Evolutionary conservation across 1,140 invertebrate species (phyloP), one percentile per base, ranked within the genome.

Genomic region (Melitaea cinxia): DNA sequence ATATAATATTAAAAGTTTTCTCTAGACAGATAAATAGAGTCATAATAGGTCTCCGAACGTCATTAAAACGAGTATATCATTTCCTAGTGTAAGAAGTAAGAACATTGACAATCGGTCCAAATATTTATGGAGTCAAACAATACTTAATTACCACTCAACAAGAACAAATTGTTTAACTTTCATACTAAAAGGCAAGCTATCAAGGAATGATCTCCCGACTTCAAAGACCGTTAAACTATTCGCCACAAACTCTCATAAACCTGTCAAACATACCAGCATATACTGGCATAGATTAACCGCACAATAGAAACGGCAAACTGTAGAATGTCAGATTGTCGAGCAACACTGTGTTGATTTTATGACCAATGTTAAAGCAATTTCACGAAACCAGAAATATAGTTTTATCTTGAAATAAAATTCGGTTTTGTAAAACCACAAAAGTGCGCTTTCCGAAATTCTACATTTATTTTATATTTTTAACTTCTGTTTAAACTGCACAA

Each of bases 191-290:
- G 15, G 24, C 54, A 28, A 42, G 24, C 24, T 12, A 42, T 17
- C 14, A 45, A 56, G 21, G 28, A 57, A 45, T 57, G 42, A 21
- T 35, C 30, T 10, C 28, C 53, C 37, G 19, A 50, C 45, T 50
- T 60, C 30, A 60, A 52, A 60, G 45, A 54, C 26, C 52, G 26
- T 12, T 45, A 24, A 65, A 65, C 47, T 65, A 65, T 53, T 65
- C 54, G 49, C 63, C 63, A 35, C 63, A 65, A 57, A 60, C 39
- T 53, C 65, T 61, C 58, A 67, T 67, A 67, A 65, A 65, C 15
- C 63, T 57, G 54, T 65, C 63, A 58, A 65, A 65, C 54, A 57
- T 57, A 55, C 39, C 39, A 45, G 55, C 63, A 58, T 52, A 58
- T 58, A 39, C 47, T 28, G 57, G 19, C 63, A 58, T 53, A 65